phyloP scores from a whole-genome alignment of 2,113 vertebrate species.

The Hemiprocne comata region DNA sequence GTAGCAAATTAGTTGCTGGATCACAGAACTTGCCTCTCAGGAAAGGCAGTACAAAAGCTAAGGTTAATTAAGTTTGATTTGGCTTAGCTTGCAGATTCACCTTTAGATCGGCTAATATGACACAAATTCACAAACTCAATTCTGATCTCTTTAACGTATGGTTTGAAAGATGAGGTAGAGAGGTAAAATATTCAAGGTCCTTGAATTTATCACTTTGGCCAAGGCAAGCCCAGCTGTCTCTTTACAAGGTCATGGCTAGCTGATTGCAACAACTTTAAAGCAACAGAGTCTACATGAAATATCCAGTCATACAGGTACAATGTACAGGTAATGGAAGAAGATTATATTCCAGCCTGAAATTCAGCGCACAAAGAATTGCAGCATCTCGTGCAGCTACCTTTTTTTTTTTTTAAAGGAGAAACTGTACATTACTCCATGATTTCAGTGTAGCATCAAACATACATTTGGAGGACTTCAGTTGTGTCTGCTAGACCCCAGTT shows the following conservation, averaged over 20 bases:
- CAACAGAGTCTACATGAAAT: background rate
- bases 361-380: background rate
- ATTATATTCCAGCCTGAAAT: rapidly evolving
- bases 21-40: background rate
- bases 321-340: background rate
- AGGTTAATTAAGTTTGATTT: constrained; percentile 28
- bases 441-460: background rate
- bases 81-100: background rate
- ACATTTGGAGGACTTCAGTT: background rate
- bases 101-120: background rate
- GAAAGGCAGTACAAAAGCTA: constrained; percentile 1
- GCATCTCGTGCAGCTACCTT: background rate
- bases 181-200: background rate
- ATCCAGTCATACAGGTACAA: background rate
- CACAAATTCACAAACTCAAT: background rate
- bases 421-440: background rate
- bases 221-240: background rate
- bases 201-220: background rate
- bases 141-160: background rate
- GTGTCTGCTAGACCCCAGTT: background rate
- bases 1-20: constrained; percentile 12
- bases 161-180: background rate
- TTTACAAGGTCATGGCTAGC: background rate
- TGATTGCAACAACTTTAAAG: background rate
- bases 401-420: background rate